Evolutionary conservation across 2,113 vertebrate species (phyloP).

Genomic region (Melanerpes formicivorus): DNA sequence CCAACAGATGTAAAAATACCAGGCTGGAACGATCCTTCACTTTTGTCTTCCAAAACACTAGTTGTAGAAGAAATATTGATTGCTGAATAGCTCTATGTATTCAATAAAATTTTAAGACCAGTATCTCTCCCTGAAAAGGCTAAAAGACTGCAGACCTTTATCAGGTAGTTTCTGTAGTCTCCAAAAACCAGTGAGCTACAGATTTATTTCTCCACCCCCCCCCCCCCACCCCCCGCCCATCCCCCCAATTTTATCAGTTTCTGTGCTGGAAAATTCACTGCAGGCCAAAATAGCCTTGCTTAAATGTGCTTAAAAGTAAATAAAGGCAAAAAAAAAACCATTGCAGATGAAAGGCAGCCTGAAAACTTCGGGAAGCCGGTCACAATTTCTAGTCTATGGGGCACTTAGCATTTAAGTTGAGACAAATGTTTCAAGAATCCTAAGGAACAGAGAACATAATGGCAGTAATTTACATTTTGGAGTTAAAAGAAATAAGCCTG

Average conservation of each 20-base stretch:
- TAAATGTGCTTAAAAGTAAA: not conserved
- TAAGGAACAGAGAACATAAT: constrained; percentile 44
- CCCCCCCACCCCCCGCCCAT: too few relatives aligned
- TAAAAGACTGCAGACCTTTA: not conserved
- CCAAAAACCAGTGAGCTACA: not conserved
- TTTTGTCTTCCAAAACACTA: not conserved
- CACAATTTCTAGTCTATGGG: not conserved
- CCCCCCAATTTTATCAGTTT: not conserved
- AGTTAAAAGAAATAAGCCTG: constrained; percentile 46
- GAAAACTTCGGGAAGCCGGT: not conserved
- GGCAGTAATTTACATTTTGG: constrained; percentile 55
- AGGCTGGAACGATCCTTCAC: not conserved
- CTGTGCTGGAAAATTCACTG: not conserved
- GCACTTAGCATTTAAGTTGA: constrained; percentile 30
- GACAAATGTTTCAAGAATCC: constrained; percentile 40
- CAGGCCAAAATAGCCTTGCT: not conserved
- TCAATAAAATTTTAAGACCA: not conserved
- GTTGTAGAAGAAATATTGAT: not conserved
- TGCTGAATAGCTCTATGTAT: not conserved
- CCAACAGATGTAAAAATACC: not conserved
- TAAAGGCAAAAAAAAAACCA: not conserved
- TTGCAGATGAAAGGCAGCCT: not conserved
- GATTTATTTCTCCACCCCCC: not conserved
- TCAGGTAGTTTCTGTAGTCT: not conserved
- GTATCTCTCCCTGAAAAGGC: not conserved